Percentiles rank a stretch among this genome's conserved stretches.
phyloP scores from a whole-genome alignment of 2,113 vertebrate genomes.

The Condylura cristata region DNA sequence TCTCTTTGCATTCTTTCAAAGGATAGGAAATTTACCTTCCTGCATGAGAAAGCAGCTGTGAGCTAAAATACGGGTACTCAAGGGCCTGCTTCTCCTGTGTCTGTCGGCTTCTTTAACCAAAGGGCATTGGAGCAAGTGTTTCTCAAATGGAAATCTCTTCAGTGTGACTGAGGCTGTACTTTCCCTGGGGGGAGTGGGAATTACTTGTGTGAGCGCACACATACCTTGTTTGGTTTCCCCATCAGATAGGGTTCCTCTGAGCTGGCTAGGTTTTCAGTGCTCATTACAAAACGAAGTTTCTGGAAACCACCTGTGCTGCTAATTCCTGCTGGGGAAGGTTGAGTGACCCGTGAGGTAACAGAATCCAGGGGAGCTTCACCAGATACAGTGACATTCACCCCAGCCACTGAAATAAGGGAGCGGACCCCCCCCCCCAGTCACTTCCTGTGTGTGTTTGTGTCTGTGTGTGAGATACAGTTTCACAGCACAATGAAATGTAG shows the following conservation, averaged over 20 bases:
- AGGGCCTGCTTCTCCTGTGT: not conserved
- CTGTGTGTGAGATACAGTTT: not conserved
- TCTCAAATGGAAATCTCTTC: not conserved
- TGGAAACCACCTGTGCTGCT: not conserved
- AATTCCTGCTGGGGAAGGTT: not conserved
- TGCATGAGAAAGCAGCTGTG: not conserved
- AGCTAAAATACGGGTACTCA: not conserved
- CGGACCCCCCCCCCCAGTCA: no score
- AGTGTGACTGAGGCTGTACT: not conserved
- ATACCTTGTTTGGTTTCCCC: not conserved
- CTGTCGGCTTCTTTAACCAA: not conserved
- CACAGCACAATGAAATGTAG: not conserved
- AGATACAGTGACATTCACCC: not conserved
- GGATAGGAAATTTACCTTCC: not conserved
- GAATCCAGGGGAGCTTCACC: not conserved
- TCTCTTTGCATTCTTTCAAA: slow-evolving; percentile 5
- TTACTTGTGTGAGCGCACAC: not conserved
- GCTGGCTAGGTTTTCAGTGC: not conserved
- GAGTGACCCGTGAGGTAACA: not conserved
- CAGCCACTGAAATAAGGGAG: not conserved
- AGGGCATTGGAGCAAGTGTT: not conserved
- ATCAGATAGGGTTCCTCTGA: not conserved
- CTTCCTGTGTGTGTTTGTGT: not conserved
- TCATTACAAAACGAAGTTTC: not conserved
- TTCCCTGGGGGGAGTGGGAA: not conserved